Evolutionary conservation across 2,113 vertebrate species (phyloP).

Genomic region (Lagenorhynchus albirostris): DNA sequence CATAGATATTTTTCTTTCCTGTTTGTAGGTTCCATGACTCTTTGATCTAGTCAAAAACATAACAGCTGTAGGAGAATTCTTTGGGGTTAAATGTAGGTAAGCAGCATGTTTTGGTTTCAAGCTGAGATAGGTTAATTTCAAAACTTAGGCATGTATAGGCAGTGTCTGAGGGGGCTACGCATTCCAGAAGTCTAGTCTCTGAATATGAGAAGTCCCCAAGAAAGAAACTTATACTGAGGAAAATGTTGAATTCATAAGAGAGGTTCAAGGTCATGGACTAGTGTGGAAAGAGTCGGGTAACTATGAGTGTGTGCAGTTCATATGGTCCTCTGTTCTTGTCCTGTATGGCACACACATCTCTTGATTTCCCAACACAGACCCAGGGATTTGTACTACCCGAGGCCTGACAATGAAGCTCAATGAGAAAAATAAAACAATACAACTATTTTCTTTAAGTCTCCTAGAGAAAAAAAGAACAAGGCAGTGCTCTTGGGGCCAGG

Average conservation of each 20-base stretch:
- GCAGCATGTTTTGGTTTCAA: neutral
- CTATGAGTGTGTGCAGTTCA: neutral
- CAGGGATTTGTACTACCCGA: neutral
- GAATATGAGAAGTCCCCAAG: neutral
- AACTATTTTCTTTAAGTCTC: neutral
- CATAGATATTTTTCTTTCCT: neutral
- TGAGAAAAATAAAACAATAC: neutral
- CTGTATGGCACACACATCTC: neutral
- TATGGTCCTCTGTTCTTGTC: neutral
- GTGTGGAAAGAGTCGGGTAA: neutral
- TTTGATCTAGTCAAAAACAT: neutral
- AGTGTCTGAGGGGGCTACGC: neutral
- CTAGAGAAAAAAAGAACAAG: neutral
- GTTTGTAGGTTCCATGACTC: neutral
- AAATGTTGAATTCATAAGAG: neutral
- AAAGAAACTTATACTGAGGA: neutral
- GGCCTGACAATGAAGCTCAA: neutral
- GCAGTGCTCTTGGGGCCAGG: neutral
- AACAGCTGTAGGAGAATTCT: neutral
- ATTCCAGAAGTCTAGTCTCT: neutral
- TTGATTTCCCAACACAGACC: neutral
- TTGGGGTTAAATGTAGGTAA: neutral
- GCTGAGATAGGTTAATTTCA: neutral
- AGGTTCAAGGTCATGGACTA: neutral
- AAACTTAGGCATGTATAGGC: neutral